Base-by-base conservation (phyloP, 2,113 vertebrate species). In the Solea solea region DNA sequence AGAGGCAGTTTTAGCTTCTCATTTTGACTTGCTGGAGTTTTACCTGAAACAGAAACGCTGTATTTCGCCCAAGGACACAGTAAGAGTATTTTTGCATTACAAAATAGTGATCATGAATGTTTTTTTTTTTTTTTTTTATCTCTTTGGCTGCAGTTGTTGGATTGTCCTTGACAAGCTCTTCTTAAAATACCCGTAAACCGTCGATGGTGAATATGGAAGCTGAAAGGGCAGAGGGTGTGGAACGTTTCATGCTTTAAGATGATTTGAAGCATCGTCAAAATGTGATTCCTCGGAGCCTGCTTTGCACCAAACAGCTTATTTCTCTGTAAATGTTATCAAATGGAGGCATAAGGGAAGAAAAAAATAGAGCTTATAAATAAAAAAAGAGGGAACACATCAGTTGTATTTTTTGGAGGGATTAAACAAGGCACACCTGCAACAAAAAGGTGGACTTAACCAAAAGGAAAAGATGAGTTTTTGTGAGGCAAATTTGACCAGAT, bases 171-270 rank as follows among this genome's bases (percentile, higher is more conserved):
- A 45, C 5, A 21, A 21, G 21, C 21, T 21, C 21, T 21, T 21
- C 21, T 21, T 1, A 21, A 21, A 21, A 21, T 21, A 21, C 21
- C 21, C 21, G 21, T 21, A 21, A 21, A 21, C 21, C 21, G 21
- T 21, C 1, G 21, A 7, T 57, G 27, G 42, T 69, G 48, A 76
- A 48, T 58, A 21, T 2, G n/a, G 50, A 39, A 15, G 62, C 41
- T 53, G 64, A 58, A 73, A 44, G 45, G 13, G 11, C 34, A 21
- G 46, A 46, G 27, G 11, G 15, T 16, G 60, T 25, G 51, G 68
- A 82, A 9, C 27, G 46, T 66, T 73, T 76, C 62, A 83, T 16
- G 62, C 77, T 74, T 65, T 83, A 79, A 81, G 69, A 65, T 69
- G 83, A 85, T 79, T 83, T 71, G 61, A 70, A 60, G 44, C 42